Conservation (phyloP, 2,888 invertebrate genomes). For the Esperia sulphurella region DNA sequence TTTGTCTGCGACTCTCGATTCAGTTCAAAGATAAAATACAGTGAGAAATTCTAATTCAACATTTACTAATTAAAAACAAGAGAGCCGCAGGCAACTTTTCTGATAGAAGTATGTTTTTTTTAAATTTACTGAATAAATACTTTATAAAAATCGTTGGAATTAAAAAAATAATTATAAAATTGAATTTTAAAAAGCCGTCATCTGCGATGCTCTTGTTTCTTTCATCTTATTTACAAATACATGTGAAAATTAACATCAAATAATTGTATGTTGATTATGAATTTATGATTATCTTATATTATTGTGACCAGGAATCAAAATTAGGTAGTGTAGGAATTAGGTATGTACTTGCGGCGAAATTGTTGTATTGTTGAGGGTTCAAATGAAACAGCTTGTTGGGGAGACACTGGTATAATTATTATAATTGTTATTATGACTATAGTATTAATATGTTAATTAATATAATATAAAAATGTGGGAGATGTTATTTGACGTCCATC, state of each 20-base stretch:
- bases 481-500: too few species aligned
- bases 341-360: too few species aligned
- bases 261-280: neutral
- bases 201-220: slow-evolving; percentile 25
- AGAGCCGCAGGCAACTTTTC: slow-evolving; percentile 21
- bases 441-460: too few species aligned
- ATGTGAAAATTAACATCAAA: neutral
- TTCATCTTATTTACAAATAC: neutral
- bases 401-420: too few species aligned
- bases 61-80: slow-evolving; percentile 16
- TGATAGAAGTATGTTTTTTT: neutral
- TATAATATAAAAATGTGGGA: too few species aligned
- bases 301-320: too few species aligned
- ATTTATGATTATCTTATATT: too few species aligned
- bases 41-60: neutral
- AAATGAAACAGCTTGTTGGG: too few species aligned
- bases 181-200: slow-evolving; percentile 1
- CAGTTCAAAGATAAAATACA: neutral
- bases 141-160: slow-evolving; percentile 16
- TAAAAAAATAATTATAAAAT: neutral
- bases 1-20: slow-evolving; percentile 1
- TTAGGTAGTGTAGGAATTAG: too few species aligned
- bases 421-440: too few species aligned
- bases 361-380: too few species aligned
- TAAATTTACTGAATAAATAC: slow-evolving; percentile 8